Evolutionary conservation across 2,113 vertebrate species (phyloP), one percentile per base, ranked within the genome.

Genomic region (Ictidomys tridecemlineatus): DNA sequence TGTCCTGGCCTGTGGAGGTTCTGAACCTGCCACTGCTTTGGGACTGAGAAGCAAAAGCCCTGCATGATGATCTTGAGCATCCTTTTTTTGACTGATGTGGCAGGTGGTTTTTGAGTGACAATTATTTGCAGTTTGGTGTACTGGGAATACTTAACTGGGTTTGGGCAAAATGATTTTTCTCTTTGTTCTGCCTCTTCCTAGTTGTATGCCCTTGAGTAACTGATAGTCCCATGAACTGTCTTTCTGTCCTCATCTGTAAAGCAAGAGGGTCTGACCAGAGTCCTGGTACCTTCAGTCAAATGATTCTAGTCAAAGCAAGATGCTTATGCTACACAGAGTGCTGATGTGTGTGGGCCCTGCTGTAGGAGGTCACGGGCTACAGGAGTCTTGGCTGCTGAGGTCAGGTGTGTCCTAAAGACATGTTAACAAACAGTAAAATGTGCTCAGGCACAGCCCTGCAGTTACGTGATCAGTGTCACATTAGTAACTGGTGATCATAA

Each of bases 191-290:
- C 39, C 18, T 77, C 24, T 85, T 11, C 73, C 7, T 5, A 22
- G 13, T 13, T 26, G 0, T 32, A 10, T 63, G 39, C 34, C 37
- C n/a, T 74, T 51, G 48, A 61, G 9, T 63, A 72, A 96, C 58
- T 8, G 26, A 1, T 26, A 1, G 26, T 45, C 12, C 3, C 37
- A 12, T 7, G 9, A 63, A 3, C 56, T 4, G 6, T 69, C 20
- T 72, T 24, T 42, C 18, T 58, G 22, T 51, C 61, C 32, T 83
- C n/a, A 12, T 61, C 69, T 58, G 14, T n/a, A 63, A 70, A 72
- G 67, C 5, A 39, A 95, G 61, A 92, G 22, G 24, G 17, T 61
- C 39, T 63, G 12, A 30, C 28, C 8, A 24, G 13, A 4, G 37
- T 80, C 48, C 17, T 70, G 80, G 11, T 8, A 8, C 37, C 45